Conservation (phyloP, 2,113 vertebrate species). For the Peromyscus polionotus region DNA sequence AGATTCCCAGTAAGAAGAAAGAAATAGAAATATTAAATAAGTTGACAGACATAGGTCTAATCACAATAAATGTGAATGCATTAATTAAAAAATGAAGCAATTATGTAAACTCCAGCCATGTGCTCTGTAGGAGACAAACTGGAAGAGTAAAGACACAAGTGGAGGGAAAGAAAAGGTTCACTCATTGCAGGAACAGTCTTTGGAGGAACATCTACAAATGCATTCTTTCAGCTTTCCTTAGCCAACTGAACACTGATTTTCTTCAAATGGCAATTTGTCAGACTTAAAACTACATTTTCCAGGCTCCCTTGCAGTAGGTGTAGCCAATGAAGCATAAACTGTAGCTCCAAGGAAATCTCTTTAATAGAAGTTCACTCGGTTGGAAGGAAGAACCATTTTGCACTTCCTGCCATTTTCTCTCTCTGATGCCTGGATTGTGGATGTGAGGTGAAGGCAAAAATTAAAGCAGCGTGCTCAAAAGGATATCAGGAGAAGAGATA, state of each 20-base stretch:
- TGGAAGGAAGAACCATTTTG: slow-evolving; percentile 69
- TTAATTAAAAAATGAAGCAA: slow-evolving; percentile 46
- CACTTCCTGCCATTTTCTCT: slow-evolving; percentile 24
- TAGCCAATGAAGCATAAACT: slow-evolving; percentile 63
- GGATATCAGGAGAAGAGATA: not conserved
- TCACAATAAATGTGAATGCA: slow-evolving; percentile 44
- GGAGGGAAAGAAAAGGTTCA: not conserved
- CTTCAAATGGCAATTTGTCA: slow-evolving; percentile 72
- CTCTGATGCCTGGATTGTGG: not conserved
- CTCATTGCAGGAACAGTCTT: not conserved
- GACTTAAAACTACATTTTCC: slow-evolving; percentile 64
- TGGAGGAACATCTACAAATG: not conserved
- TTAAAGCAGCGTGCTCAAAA: slow-evolving; percentile 43
- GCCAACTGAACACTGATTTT: slow-evolving; percentile 56
- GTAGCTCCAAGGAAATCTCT: slow-evolving; percentile 64
- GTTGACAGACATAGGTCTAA: not conserved
- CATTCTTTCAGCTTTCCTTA: slow-evolving; percentile 55
- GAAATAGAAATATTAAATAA: slow-evolving; percentile 10
- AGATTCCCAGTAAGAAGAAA: not conserved
- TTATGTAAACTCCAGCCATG: not conserved
- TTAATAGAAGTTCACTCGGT: slow-evolving; percentile 53
- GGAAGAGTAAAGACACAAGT: not conserved
- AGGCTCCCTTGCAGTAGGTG: slow-evolving; percentile 38
- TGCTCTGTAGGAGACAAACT: not conserved
- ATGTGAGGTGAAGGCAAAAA: slow-evolving; percentile 50